These are phyloP conservation scores for Trichoplusia ni DNA, from an alignment of 1,140 invertebrate species.

Conservation along the genomic window DNA sequence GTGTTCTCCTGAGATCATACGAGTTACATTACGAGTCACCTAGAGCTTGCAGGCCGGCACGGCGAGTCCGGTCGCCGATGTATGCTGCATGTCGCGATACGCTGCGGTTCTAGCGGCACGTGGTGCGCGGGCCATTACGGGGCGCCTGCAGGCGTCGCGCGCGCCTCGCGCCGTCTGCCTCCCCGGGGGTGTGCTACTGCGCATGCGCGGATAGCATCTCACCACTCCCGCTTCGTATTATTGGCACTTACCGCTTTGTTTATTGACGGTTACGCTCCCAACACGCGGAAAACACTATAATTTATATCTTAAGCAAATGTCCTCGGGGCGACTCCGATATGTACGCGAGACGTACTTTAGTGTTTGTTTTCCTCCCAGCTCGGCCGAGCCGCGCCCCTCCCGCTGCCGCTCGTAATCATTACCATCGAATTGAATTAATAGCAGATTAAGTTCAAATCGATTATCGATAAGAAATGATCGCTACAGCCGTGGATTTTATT, in stretches of 20 bases:
- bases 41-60: background rate
- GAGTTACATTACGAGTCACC: background rate
- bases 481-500: conserved; percentile 1
- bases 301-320: background rate
- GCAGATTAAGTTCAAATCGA: conserved; percentile 24
- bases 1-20: background rate
- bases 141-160: conserved; percentile 22
- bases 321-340: background rate
- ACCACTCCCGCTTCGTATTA: conserved; percentile 10
- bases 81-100: background rate
- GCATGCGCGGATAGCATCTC: conserved; percentile 26
- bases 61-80: too few relatives aligned
- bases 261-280: background rate
- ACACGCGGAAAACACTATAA: background rate
- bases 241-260: background rate
- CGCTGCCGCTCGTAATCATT: too few relatives aligned
- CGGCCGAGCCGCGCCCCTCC: background rate
- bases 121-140: conserved; percentile 24
- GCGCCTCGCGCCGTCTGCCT: conserved; percentile 4
- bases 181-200: conserved; percentile 31
- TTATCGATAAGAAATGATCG: conserved; percentile 19
- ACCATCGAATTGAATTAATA: conserved; percentile 16
- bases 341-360: background rate
- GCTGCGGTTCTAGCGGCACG: background rate
- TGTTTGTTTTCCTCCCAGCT: conserved; percentile 1